These are phyloP conservation scores for Chionomys nivalis DNA, from an alignment of 2,113 vertebrate species.

Conservation along the genomic window DNA sequence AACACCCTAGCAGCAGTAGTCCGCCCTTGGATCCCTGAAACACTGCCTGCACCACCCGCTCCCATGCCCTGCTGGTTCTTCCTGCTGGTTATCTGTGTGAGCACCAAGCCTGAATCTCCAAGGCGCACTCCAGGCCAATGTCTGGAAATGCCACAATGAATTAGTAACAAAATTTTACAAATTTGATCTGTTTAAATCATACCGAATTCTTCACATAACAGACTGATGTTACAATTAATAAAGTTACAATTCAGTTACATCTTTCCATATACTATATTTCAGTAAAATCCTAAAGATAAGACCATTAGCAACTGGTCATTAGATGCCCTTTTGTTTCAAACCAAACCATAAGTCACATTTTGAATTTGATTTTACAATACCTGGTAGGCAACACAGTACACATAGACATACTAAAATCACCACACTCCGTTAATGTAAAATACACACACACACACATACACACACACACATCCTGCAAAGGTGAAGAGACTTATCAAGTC, in stretches of 20 bases:
- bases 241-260: conserved; percentile 57
- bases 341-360: conserved; percentile 19
- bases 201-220: conserved; percentile 46
- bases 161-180: conserved; percentile 43
- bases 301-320: conserved; percentile 28
- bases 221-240: not conserved
- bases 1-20: not conserved
- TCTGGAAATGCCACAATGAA: conserved; percentile 30
- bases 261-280: conserved; percentile 10
- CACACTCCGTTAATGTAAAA: conserved; percentile 13
- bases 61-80: not conserved
- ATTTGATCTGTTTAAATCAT: conserved; percentile 60
- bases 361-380: not conserved
- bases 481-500: conserved; percentile 48
- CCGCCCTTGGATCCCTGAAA: not conserved
- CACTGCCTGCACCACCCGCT: not conserved
- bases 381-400: conserved; percentile 32
- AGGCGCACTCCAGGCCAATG: not conserved
- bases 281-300: conserved; percentile 43
- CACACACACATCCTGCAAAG: not conserved
- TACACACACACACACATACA: not conserved
- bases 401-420: conserved; percentile 47
- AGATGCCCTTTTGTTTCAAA: conserved; percentile 56
- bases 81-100: not conserved
- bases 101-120: not conserved